Evolutionary conservation across 2,888 invertebrate species (phyloP), one percentile per base, ranked within the genome.

Genomic region (Drosophila birchii): DNA sequence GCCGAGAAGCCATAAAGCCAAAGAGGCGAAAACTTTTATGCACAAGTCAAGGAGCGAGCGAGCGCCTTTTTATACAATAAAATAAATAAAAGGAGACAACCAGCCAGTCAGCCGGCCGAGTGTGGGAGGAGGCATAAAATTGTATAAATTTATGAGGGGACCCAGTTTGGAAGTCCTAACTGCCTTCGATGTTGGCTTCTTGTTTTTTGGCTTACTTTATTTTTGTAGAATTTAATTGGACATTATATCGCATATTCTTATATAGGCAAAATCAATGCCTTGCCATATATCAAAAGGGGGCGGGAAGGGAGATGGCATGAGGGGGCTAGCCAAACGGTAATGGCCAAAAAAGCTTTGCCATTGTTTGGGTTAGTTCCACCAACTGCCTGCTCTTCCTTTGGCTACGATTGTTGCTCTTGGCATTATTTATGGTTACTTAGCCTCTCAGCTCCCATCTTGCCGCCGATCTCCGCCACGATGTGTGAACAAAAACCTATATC

Each of bases 231-330:
- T 89, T 86, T 86, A 86, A 86, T 86, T 86, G 86, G 86, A 89
- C 86, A 85, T 85, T 86, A 86, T 86, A 85, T 81, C 78, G 89
- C 78, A 76, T 81, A 78, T 86, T 86, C 88, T 71, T 87, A 83
- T 81, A 67, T 77, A 68, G 75, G 78, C 86, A 72, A 86, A 89
- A 86, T 86, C 86, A 89, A 86, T 89, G 88, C 88, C 71, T 64
- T 49, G 55, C 85, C 85, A 89, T 86, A 89, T 89, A 86, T 86
- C 86, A 86, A 89, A 86, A 68, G 78, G 80, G 75, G 60, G 80
- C n/a, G n/a, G n/a, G n/a, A n/a, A n/a, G n/a, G n/a, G n/a, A n/a
- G 78, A 49, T 55, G 51, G 57, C 18, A 16, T 12, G 34, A 41
- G 53, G 23, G 53, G 23, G 34, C 36, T 57, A 63, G 34, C 39